phyloP scores from a whole-genome alignment of 1,140 invertebrate species.

The Papilio machaon region DNA sequence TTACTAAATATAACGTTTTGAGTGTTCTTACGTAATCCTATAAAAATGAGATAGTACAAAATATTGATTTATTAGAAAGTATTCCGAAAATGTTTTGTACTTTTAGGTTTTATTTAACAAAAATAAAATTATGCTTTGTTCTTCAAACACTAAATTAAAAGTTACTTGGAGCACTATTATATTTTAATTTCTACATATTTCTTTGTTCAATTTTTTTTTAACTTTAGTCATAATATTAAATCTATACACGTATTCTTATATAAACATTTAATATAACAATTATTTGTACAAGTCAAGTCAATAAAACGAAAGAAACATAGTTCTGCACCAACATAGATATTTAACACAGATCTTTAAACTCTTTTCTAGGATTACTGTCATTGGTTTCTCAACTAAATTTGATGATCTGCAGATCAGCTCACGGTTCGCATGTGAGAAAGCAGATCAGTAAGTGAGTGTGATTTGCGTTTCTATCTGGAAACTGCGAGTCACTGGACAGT shows the following conservation, averaged over 20 bases:
- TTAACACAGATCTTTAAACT: no score
- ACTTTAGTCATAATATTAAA: neutral
- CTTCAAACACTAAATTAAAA: neutral
- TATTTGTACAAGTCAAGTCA: no score
- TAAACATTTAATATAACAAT: neutral
- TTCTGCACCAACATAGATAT: neutral
- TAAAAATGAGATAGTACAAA: neutral
- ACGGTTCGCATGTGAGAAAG: no score
- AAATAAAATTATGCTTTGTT: conserved; percentile 8
- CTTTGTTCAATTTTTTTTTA: neutral
- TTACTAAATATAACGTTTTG: neutral
- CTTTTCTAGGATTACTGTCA: no score
- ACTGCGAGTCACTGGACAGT: no score
- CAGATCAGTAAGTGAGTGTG: no score
- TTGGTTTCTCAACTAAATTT: no score
- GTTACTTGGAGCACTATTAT: neutral
- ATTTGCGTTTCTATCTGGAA: no score
- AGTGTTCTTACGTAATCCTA: neutral
- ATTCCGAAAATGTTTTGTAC: neutral
- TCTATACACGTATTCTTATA: neutral
- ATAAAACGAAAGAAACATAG: neutral
- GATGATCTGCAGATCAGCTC: no score
- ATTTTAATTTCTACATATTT: neutral
- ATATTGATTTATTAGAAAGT: neutral
- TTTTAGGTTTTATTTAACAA: conserved; percentile 2